These are phyloP conservation scores for Cricetomys ansorgei DNA, from an alignment of 2,113 vertebrate genomes.

Conservation along the genomic window DNA sequence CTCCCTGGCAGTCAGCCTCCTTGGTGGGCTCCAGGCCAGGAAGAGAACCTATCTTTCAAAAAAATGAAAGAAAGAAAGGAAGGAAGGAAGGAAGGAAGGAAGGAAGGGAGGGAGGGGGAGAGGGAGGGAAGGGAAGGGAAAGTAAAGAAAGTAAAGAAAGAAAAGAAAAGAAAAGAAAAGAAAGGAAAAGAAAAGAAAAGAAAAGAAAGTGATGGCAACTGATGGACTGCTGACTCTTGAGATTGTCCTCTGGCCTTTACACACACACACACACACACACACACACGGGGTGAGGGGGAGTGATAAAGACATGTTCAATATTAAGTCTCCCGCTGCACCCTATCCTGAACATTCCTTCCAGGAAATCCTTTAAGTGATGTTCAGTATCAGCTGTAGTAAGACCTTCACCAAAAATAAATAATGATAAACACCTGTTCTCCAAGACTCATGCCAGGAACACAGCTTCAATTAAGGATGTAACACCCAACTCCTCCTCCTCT, in stretches of 20 bases:
- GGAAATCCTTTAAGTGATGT: conserved; percentile 14
- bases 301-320: background rate
- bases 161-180: too few species aligned
- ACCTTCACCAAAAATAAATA: conserved; percentile 44
- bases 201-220: background rate
- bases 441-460: conserved; percentile 54
- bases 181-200: background rate
- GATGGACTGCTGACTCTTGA: background rate
- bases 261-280: background rate
- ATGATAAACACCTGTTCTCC: conserved; percentile 58
- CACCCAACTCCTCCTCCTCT: conserved; percentile 48
- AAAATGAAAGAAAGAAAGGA: background rate
- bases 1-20: background rate
- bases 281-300: too few species aligned
- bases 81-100: background rate
- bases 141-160: background rate
- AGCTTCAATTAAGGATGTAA: conserved; percentile 39
- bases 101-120: background rate
- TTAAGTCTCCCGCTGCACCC: background rate
- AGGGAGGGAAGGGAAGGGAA: background rate
- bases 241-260: background rate
- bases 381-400: background rate
- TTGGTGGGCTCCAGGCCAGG: background rate
- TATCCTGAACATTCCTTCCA: background rate
- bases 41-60: background rate